Base-by-base conservation (phyloP, 1,140 invertebrate genomes). In the Drosophila micromelanica region DNA sequence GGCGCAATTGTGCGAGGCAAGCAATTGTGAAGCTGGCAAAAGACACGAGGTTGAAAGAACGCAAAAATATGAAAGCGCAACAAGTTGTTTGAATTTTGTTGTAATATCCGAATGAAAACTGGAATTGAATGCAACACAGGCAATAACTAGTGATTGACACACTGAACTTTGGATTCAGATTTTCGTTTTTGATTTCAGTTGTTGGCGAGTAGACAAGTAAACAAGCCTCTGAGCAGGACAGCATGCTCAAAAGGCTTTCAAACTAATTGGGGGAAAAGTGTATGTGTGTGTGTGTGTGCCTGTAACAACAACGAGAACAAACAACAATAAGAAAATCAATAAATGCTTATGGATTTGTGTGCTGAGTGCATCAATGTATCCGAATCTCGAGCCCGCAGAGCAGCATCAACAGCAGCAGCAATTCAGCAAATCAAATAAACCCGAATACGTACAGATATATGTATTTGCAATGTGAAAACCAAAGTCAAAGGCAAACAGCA, bases 401-500 rank as follows among this genome's bases (percentile, higher is more conserved):
- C 46, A 70, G 77, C 42, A 45, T 7, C 27, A 32, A 8, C 0
- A 46, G 75, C 43, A 52, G 46, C 0, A 38, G 75, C 43, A 52
- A 42, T 68, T 61, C 69, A 57, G 46, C 57, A 86, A 86, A 82
- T 89, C 82, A 89, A 87, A 87, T 81, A 89, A 73, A 68, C 65
- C 64, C 79, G 69, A 67, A 79, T 69, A 76, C 74, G 78, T 54
- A 77, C 75, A 57, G 13, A 76, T 55, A 70, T 80, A 76, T 55
- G 67, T 80, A 67, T 78, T 78, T 78, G 67, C 72, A 8, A 64
- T 61, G 61, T 8, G 30, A 61, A 71, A 67, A 65, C 71, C 70
- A 61, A 70, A 76, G 65, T 43, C 76, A 67, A 89, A 70, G 46
- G 72, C 67, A 78, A 78, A 86, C 65, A 86, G n/a, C 51, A 57